Evolutionary conservation across 2,888 invertebrate species (phyloP).

Genomic region (Branchellion lobata): DNA sequence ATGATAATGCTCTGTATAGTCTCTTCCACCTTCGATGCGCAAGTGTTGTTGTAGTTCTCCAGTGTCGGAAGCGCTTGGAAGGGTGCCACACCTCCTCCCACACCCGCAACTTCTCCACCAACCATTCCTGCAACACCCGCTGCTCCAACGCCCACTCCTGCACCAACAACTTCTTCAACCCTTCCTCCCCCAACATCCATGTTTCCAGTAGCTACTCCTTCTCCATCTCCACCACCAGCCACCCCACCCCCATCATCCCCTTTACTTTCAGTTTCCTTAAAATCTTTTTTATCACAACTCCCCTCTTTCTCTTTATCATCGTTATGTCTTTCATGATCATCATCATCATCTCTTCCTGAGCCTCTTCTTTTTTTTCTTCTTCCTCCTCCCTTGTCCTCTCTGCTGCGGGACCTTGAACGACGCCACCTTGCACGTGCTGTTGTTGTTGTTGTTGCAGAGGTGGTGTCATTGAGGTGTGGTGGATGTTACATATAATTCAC

Average conservation of each 20-base stretch:
- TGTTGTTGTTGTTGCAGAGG: too few relatives aligned
- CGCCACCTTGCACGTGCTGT: neutral
- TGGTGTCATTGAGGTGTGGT: too few relatives aligned
- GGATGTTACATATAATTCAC: neutral
- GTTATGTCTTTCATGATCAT: neutral
- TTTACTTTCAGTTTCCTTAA: neutral
- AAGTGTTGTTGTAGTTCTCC: slow-evolving; percentile 1
- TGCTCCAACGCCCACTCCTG: too few relatives aligned
- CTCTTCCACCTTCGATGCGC: neutral
- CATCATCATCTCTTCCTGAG: slow-evolving; percentile 3
- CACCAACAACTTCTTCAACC: too few relatives aligned
- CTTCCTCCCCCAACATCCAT: neutral
- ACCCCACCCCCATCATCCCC: neutral
- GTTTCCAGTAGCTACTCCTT: neutral
- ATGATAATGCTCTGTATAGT: slow-evolving; percentile 7
- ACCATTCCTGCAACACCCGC: neutral
- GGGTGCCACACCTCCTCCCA: neutral
- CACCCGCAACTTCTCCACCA: neutral
- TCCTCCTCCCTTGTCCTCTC: neutral
- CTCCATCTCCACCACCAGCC: neutral
- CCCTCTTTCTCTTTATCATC: neutral
- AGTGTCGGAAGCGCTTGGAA: neutral
- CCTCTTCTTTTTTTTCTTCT: neutral
- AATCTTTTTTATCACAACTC: neutral
- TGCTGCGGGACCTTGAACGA: neutral